A percentile compares a stretch with the other conserved stretches of the same genome.
Conservation (phyloP, 1,140 invertebrate species). For the Pteromalus puparum region DNA sequence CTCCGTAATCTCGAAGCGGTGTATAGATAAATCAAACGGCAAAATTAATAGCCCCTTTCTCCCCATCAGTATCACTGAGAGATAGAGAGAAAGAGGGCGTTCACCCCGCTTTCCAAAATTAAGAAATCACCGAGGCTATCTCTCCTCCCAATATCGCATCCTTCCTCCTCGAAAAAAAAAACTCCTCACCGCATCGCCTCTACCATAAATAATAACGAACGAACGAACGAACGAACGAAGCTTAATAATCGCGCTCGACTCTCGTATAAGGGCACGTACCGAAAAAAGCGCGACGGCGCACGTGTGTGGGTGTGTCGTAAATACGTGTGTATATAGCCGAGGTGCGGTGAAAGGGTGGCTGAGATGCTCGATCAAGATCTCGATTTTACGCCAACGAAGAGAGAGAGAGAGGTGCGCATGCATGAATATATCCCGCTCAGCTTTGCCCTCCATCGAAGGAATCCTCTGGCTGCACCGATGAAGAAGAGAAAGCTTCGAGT, state of each 20-base stretch:
- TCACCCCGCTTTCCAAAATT: too few species aligned
- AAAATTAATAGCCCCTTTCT: too few species aligned
- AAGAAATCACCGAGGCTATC: too few species aligned
- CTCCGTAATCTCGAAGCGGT: too few species aligned
- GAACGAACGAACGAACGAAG: too few species aligned
- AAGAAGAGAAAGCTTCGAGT: constrained; percentile 37
- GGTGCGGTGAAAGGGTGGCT: constrained; percentile 49
- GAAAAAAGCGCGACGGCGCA: neutral
- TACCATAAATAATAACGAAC: too few species aligned
- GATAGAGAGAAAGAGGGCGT: too few species aligned
- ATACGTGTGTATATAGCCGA: neutral
- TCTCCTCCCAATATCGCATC: too few species aligned
- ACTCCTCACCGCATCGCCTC: neutral
- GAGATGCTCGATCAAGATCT: constrained; percentile 48
- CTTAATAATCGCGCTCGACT: neutral
- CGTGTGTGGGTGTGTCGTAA: constrained; percentile 42
- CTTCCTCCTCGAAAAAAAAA: too few species aligned
- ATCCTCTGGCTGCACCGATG: neutral
- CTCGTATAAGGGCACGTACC: neutral
- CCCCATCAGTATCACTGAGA: too few species aligned
- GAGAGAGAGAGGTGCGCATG: neutral
- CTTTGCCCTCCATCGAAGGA: constrained; percentile 35
- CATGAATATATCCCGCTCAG: neutral
- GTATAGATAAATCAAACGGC: too few species aligned
- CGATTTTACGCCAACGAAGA: constrained; percentile 18